Conservation (phyloP, 1,140 invertebrate genomes). For the Archivesica marissinica region DNA sequence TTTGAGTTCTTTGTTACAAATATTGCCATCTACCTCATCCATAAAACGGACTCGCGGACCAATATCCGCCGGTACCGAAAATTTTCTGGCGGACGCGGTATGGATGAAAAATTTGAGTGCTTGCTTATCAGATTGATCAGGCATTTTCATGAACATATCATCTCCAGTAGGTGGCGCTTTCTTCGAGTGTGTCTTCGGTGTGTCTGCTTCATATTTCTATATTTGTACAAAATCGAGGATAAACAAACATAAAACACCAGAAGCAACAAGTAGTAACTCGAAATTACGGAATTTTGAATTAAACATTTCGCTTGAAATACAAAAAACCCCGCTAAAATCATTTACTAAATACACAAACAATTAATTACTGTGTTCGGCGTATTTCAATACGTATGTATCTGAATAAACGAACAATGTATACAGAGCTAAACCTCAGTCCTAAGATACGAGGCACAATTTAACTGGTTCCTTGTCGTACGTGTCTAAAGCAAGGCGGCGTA, state of each 20-base stretch:
- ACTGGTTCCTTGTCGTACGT: no score
- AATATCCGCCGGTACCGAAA: background rate
- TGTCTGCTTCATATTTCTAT: constrained; percentile 21
- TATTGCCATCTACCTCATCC: background rate
- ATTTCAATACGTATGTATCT: no score
- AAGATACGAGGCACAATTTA: no score
- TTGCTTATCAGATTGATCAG: constrained; percentile 6
- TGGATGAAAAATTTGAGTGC: constrained; percentile 43
- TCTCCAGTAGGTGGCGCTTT: background rate
- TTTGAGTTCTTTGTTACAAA: constrained; percentile 17
- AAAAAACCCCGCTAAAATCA: background rate
- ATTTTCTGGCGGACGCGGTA: constrained; percentile 22
- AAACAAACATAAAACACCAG: background rate
- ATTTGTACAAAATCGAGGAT: background rate
- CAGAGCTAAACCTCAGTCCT: no score
- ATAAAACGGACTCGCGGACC: constrained; percentile 13
- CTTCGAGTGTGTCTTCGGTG: background rate
- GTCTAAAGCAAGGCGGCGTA: no score
- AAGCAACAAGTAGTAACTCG: background rate
- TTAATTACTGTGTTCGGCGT: no score
- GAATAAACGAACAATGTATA: no score
- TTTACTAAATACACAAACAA: no score
- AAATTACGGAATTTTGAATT: background rate
- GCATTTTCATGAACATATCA: background rate
- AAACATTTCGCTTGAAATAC: background rate